These are phyloP conservation scores for Parambassis ranga DNA, from an alignment of 2,797 vertebrate genomes.

Conservation along the genomic window DNA sequence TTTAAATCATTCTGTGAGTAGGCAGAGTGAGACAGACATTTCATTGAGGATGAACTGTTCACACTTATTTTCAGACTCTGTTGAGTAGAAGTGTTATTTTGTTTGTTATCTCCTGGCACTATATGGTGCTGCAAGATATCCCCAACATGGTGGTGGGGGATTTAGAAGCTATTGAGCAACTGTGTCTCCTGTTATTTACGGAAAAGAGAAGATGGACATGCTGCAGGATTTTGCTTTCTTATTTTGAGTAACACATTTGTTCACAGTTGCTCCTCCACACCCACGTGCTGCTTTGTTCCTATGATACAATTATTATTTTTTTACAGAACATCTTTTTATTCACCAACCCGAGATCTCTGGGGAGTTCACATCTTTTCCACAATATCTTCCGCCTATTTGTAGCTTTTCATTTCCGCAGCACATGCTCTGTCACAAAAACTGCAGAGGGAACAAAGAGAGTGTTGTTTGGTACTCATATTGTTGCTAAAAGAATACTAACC, in stretches of 20 bases:
- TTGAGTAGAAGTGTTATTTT: constrained; percentile 10
- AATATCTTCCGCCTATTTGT: constrained; percentile 39
- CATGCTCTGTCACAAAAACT: constrained; percentile 23
- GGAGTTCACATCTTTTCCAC: constrained; percentile 42
- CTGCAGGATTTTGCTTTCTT: constrained; percentile 32
- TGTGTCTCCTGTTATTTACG: constrained; percentile 34
- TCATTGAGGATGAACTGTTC: constrained; percentile 11
- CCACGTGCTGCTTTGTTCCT: constrained; percentile 44
- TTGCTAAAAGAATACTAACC: not conserved
- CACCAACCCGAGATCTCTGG: constrained; percentile 17
- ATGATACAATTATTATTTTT: constrained; percentile 30
- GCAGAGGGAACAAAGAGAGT: not conserved
- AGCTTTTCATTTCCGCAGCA: constrained; percentile 46
- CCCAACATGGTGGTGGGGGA: constrained; percentile 2
- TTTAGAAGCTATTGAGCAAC: constrained; percentile 18
- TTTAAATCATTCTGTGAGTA: constrained; percentile 1
- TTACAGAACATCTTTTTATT: constrained; percentile 23
- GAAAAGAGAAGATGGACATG: constrained; percentile 22
- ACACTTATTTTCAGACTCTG: not conserved
- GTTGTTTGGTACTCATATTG: not conserved
- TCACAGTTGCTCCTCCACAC: constrained; percentile 54
- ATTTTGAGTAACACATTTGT: constrained; percentile 65
- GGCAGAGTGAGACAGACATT: constrained; percentile 7
- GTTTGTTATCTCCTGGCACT: constrained; percentile 1
- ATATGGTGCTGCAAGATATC: not conserved